Evolutionary conservation across 2,888 invertebrate species (phyloP).

Genomic region (Ellobium chinense): DNA sequence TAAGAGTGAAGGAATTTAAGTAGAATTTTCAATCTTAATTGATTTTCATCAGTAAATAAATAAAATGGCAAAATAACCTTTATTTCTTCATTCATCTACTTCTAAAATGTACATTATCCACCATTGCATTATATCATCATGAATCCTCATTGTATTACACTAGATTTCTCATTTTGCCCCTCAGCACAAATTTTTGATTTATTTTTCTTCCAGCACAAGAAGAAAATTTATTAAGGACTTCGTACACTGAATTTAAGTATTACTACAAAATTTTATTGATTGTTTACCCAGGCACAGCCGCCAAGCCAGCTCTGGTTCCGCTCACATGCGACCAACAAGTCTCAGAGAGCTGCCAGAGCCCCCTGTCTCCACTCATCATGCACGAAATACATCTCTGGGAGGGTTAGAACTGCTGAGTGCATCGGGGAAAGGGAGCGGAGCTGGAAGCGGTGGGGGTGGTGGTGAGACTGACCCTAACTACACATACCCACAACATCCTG

Average conservation of each 20-base stretch:
- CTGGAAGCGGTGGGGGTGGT: neutral
- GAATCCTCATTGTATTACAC: too few species aligned
- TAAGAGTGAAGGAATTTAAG: too few species aligned
- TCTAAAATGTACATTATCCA: neutral
- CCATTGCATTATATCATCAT: neutral
- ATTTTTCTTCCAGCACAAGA: too few species aligned
- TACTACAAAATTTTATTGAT: neutral
- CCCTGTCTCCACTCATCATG: constrained; percentile 48
- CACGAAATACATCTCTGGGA: constrained; percentile 26
- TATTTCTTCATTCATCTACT: neutral
- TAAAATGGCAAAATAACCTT: too few species aligned
- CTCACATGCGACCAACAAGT: constrained; percentile 55
- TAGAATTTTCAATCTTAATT: too few species aligned
- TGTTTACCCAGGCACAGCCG: constrained; percentile 53
- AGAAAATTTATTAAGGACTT: too few species aligned
- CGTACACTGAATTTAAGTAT: neutral
- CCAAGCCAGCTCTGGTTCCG: constrained; percentile 60
- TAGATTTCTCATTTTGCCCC: too few species aligned
- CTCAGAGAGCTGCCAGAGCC: constrained; percentile 62
- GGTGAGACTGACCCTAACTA: neutral
- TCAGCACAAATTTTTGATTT: too few species aligned
- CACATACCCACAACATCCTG: constrained; percentile 8
- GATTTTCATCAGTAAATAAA: too few species aligned
- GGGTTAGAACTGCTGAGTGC: constrained; percentile 1
- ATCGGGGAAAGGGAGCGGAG: constrained; percentile 1